Evolutionary conservation across 2,113 vertebrate species (phyloP).

Genomic region (Oncorhynchus nerka): DNA sequence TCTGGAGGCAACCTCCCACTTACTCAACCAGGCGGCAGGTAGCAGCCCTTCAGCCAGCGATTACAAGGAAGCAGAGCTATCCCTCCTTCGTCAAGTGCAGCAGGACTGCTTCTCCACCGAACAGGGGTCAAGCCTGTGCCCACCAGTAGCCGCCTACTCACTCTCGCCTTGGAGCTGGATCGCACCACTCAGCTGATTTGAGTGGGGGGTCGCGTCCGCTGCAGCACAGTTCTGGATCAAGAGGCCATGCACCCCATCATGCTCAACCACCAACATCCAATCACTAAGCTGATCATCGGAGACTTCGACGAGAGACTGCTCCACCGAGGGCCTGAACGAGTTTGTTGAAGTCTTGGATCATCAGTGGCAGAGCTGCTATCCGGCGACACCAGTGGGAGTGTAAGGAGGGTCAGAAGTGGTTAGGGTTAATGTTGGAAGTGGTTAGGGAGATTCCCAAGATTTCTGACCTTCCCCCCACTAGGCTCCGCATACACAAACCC

Average conservation of each 20-base stretch:
- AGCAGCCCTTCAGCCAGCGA: background rate
- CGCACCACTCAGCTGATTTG: no score
- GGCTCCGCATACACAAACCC: background rate
- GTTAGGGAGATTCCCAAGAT: background rate
- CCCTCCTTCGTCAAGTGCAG: background rate
- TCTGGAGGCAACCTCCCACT: background rate
- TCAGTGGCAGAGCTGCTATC: no score
- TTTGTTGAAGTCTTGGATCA: background rate
- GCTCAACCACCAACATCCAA: background rate
- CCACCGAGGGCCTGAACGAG: background rate
- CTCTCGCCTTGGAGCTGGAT: background rate
- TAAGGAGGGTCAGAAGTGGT: background rate
- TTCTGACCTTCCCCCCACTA: background rate
- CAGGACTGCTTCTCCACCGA: no score
- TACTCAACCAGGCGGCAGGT: background rate
- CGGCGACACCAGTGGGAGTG: background rate
- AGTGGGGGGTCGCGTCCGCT: background rate
- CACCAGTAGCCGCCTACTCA: background rate
- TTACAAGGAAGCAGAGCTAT: background rate
- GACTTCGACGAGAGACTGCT: background rate
- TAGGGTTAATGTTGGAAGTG: no score
- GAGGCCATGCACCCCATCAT: background rate
- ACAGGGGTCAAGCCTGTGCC: no score
- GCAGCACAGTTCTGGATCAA: no score
- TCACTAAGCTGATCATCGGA: background rate